Percentiles rank a stretch among this genome's conserved stretches.
Conservation (phyloP, 1,140 invertebrate species). For the Bombyx mori region DNA sequence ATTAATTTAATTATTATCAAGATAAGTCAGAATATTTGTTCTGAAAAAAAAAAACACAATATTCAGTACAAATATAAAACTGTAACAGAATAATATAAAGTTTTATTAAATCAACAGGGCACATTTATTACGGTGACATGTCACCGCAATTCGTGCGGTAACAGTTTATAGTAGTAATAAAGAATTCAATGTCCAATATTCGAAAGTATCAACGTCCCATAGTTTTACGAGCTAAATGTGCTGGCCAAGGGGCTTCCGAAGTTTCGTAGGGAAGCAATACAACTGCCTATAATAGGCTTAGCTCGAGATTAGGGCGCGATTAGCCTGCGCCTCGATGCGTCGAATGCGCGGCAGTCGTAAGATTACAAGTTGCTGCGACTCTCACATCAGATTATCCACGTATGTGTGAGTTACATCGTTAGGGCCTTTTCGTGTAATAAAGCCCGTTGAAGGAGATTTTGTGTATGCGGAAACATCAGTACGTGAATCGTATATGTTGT, state of each 20-base stretch:
- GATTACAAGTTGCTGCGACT: slow-evolving; percentile 53
- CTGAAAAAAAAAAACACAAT: too few species aligned
- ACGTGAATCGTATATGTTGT: not conserved
- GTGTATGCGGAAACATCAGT: slow-evolving; percentile 1
- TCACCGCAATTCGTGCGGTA: slow-evolving; percentile 27
- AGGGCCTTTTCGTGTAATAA: slow-evolving; percentile 1
- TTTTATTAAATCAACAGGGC: too few species aligned
- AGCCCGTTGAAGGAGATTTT: not conserved
- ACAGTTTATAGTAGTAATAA: slow-evolving; percentile 46
- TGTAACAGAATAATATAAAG: too few species aligned
- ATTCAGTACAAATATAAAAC: too few species aligned
- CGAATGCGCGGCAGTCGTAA: slow-evolving; percentile 35
- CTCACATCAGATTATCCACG: slow-evolving; percentile 35
- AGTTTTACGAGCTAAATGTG: slow-evolving; percentile 55
- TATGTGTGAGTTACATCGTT: slow-evolving; percentile 1
- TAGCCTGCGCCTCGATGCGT: slow-evolving; percentile 47
- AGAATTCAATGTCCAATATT: slow-evolving; percentile 52
- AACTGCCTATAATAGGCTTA: slow-evolving; percentile 67
- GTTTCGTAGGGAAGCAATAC: slow-evolving; percentile 68
- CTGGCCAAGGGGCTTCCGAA: slow-evolving; percentile 60
- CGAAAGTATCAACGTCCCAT: slow-evolving; percentile 23
- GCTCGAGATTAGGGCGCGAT: slow-evolving; percentile 64
- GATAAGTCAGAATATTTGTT: too few species aligned
- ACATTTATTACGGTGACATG: slow-evolving; percentile 1
- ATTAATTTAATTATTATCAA: too few species aligned